These are phyloP conservation scores for Chrysogorgia sp. DNA, from an alignment of 92 coral and sea anemone genomes.

Conservation along the genomic window DNA sequence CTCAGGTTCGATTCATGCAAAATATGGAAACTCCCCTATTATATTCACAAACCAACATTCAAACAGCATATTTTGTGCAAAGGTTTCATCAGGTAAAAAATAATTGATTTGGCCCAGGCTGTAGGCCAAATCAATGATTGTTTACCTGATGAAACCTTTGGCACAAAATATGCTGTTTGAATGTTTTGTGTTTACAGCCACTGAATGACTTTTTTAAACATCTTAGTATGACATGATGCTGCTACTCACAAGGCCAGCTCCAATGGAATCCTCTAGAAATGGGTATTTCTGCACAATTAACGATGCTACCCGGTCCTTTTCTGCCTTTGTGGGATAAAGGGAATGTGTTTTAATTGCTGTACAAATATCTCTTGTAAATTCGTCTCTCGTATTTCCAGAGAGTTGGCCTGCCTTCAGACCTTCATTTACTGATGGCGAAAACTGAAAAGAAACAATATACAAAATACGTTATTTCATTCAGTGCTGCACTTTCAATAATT, in stretches of 20 bases:
- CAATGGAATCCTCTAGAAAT: slow-evolving; percentile 13
- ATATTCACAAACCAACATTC: no score
- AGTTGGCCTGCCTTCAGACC: not conserved
- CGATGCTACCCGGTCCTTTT: slow-evolving; percentile 4
- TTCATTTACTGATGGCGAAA: slow-evolving; percentile 17
- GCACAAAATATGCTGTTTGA: not conserved
- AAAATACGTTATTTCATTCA: no score
- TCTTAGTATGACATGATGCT: not conserved
- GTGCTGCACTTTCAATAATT: no score
- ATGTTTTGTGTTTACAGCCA: not conserved
- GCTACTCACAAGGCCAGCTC: slow-evolving; percentile 36
- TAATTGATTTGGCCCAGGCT: no score
- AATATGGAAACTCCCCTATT: no score
- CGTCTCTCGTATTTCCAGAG: not conserved
- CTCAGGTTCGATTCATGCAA: no score
- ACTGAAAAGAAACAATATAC: not conserved
- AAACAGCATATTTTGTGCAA: no score
- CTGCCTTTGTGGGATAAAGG: slow-evolving; percentile 26
- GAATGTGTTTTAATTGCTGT: not conserved
- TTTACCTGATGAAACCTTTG: no score
- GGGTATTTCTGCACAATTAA: slow-evolving; percentile 1
- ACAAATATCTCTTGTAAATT: slow-evolving; percentile 18
- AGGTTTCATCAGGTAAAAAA: no score
- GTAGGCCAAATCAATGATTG: no score
- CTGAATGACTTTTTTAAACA: not conserved